These are phyloP conservation scores for Micronycteris hirsuta DNA, from an alignment of 2,113 vertebrate genomes.

Conservation along the genomic window DNA sequence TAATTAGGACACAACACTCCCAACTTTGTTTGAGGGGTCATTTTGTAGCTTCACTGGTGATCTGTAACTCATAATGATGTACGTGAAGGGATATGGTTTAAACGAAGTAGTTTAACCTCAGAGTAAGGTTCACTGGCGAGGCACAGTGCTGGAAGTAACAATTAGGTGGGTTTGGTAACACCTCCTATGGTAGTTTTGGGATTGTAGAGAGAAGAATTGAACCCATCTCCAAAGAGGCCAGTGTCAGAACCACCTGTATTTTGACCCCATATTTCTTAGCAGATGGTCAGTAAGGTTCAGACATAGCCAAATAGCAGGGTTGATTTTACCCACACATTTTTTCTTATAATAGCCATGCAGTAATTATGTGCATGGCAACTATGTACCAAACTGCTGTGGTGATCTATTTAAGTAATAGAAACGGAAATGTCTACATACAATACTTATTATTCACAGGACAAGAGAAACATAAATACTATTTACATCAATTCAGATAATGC, in stretches of 20 bases:
- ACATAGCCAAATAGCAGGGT: constrained; percentile 41
- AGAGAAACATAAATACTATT: constrained; percentile 70
- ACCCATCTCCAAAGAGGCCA: background rate
- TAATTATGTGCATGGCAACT: constrained; percentile 71
- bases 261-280: constrained; percentile 25
- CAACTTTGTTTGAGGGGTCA: background rate
- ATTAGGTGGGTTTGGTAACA: background rate
- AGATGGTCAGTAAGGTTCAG: constrained; percentile 31
- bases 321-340: constrained; percentile 64
- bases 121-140: background rate
- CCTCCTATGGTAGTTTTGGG: background rate
- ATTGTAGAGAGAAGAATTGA: background rate
- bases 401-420: constrained; percentile 71
- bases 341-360: constrained; percentile 65
- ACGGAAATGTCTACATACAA: constrained; percentile 58
- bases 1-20: background rate
- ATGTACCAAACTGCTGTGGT: constrained; percentile 34
- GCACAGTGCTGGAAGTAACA: background rate
- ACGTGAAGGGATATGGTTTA: background rate
- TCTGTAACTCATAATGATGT: background rate
- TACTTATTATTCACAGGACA: constrained; percentile 64
- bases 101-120: background rate
- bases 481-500: constrained; percentile 53
- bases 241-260: background rate
- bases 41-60: background rate